These are phyloP conservation scores for Bradypodion pumilum DNA, from an alignment of 2,797 vertebrate species.

Conservation along the genomic window DNA sequence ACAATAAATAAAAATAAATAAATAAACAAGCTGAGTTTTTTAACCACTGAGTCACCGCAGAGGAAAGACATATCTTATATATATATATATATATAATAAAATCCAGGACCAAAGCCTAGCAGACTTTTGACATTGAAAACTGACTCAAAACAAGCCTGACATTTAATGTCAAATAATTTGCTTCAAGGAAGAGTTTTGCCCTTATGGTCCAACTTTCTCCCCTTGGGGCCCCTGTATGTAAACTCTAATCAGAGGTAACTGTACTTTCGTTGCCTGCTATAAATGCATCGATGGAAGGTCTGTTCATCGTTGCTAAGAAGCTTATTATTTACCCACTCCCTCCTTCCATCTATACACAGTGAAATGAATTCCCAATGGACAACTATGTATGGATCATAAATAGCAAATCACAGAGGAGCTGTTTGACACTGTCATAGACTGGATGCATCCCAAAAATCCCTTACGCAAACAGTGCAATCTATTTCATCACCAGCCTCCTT, in stretches of 20 bases:
- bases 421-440: neutral
- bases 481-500: too few species aligned
- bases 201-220: too few species aligned
- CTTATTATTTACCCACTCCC: neutral
- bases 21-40: too few species aligned
- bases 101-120: neutral
- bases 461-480: neutral
- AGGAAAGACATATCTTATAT: neutral
- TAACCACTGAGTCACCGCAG: too few species aligned
- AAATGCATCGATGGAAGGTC: neutral
- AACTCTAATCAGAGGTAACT: neutral
- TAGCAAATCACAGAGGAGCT: neutral
- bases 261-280: neutral
- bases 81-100: neutral
- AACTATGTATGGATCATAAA: neutral
- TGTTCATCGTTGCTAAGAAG: neutral
- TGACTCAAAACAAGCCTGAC: neutral
- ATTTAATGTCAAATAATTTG: too few species aligned
- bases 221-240: too few species aligned
- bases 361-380: neutral
- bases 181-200: neutral
- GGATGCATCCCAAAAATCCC: neutral
- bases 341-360: neutral
- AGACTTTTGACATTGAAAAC: neutral
- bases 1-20: too few species aligned